Evolutionary conservation across 2,888 invertebrate species (phyloP).

Genomic region (Meliscaeva auricollis): DNA sequence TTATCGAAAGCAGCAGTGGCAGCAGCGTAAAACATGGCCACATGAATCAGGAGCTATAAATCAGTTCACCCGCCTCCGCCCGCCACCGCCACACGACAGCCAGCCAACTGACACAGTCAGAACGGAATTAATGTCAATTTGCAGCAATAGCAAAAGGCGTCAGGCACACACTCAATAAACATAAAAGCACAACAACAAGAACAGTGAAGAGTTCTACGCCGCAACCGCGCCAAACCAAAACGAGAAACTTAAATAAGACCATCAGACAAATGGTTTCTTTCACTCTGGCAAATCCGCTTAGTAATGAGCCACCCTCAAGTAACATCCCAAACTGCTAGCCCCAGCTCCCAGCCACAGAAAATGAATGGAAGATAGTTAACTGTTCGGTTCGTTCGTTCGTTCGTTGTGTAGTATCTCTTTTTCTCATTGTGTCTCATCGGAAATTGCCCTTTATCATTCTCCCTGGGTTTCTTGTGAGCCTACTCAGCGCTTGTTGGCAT

Average conservation of each 20-base stretch:
- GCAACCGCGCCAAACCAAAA: background rate
- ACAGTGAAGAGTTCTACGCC: background rate
- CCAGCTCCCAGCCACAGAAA: background rate
- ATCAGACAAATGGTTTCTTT: slow-evolving; percentile 69
- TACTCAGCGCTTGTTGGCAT: slow-evolving; percentile 50
- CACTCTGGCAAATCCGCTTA: slow-evolving; percentile 65
- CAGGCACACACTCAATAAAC: slow-evolving; percentile 65
- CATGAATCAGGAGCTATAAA: slow-evolving; percentile 64
- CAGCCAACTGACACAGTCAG: slow-evolving; percentile 16
- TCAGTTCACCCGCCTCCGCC: slow-evolving; percentile 59
- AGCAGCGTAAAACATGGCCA: slow-evolving; percentile 38
- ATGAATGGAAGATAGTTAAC: slow-evolving; percentile 17
- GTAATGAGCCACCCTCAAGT: slow-evolving; percentile 41
- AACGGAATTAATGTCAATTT: slow-evolving; percentile 64
- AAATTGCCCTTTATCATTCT: slow-evolving; percentile 35
- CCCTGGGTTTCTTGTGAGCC: slow-evolving; percentile 38
- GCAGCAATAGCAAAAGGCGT: slow-evolving; percentile 46
- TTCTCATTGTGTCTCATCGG: slow-evolving; percentile 24
- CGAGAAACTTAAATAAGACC: slow-evolving; percentile 72
- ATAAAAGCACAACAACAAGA: slow-evolving; percentile 61
- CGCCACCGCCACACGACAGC: slow-evolving; percentile 31
- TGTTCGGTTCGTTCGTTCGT: background rate
- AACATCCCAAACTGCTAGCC: background rate
- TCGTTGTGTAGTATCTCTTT: background rate
- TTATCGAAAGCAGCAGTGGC: slow-evolving; percentile 35